Conservation (phyloP, 2,888 invertebrate species). For the Lobophora halterata region DNA sequence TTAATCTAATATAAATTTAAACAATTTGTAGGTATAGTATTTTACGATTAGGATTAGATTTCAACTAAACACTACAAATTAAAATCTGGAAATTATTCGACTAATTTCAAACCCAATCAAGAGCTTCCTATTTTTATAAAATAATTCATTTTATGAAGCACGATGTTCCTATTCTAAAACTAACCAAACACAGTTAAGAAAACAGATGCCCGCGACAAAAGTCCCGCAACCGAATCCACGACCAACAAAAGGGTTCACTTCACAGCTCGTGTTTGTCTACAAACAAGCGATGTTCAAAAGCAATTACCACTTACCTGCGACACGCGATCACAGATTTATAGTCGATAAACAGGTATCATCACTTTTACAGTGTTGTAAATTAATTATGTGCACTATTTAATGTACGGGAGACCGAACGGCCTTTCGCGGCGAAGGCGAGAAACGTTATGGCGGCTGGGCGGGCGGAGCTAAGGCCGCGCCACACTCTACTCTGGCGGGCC, state of each 20-base stretch:
- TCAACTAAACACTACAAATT: too few species aligned
- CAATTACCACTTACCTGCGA: constrained; percentile 80
- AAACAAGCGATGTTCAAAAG: constrained; percentile 69
- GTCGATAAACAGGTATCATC: constrained; percentile 78
- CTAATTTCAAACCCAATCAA: too few species aligned
- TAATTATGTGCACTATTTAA: constrained; percentile 69
- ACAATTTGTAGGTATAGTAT: too few species aligned
- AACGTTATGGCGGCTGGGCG: constrained; percentile 62
- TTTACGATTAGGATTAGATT: too few species aligned
- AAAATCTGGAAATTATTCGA: too few species aligned
- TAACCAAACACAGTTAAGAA: too few species aligned
- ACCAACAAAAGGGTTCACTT: constrained; percentile 55
- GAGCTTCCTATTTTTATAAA: too few species aligned
- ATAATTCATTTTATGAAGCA: too few species aligned
- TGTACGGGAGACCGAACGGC: constrained; percentile 57
- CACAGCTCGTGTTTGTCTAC: constrained; percentile 57
- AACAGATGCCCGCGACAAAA: too few species aligned
- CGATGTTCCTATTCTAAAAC: too few species aligned
- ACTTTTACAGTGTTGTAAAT: constrained; percentile 77
- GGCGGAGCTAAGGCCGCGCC: constrained; percentile 54
- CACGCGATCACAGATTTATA: constrained; percentile 77
- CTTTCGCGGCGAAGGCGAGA: constrained; percentile 60
- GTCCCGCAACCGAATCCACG: constrained; percentile 60
- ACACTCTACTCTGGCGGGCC: constrained; percentile 37
- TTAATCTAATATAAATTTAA: too few species aligned